These are phyloP conservation scores for Actenoides hombroni DNA, from an alignment of 2,113 vertebrate species.

Conservation along the genomic window DNA sequence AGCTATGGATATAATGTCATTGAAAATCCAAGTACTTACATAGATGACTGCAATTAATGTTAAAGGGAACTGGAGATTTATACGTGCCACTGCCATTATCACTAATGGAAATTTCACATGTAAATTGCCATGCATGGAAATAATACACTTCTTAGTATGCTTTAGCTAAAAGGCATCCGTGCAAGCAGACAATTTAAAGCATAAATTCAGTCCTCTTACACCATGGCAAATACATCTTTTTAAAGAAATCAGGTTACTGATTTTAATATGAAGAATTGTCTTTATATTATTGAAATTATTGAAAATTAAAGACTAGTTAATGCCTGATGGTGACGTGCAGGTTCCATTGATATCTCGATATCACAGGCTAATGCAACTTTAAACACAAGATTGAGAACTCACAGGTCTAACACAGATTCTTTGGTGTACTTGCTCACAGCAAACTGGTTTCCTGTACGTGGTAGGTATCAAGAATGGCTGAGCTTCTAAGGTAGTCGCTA, in stretches of 20 bases:
- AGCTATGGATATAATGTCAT: conserved; percentile 22
- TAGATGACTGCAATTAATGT: conserved; percentile 54
- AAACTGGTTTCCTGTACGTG: not conserved
- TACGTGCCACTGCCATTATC: conserved; percentile 18
- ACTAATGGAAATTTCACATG: conserved; percentile 65
- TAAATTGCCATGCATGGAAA: conserved; percentile 61
- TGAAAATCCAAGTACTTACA: conserved; percentile 45
- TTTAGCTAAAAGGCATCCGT: conserved; percentile 49
- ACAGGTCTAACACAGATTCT: not conserved
- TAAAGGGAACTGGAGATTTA: conserved; percentile 53
- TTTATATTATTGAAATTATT: not conserved
- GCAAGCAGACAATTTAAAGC: conserved; percentile 30
- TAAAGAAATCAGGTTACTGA: not conserved
- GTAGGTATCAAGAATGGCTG: not conserved
- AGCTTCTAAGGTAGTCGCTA: not conserved
- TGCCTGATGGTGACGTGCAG: not conserved
- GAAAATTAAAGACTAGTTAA: not conserved
- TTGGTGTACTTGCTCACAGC: not conserved
- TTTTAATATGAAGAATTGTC: conserved; percentile 4
- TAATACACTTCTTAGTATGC: conserved; percentile 29
- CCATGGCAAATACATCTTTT: not conserved
- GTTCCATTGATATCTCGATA: not conserved
- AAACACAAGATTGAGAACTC: not conserved
- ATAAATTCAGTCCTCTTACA: not conserved
- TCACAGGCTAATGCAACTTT: not conserved